These are phyloP conservation scores for Ochotona princeps DNA, from an alignment of 2,113 vertebrate species.

Conservation along the genomic window DNA sequence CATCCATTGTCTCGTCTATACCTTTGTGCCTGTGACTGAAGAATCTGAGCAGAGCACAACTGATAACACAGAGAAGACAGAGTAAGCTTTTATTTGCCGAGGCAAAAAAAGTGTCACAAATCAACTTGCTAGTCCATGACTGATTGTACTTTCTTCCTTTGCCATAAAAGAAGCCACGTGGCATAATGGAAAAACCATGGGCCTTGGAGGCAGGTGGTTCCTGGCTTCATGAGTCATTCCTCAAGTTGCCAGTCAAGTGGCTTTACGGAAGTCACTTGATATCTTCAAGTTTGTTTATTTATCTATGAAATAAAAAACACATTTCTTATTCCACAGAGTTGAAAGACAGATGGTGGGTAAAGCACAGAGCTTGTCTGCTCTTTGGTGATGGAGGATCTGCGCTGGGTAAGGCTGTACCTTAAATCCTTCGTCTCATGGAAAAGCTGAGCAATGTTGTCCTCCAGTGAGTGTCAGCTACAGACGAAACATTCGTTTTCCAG, in stretches of 20 bases:
- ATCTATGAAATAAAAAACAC: neutral
- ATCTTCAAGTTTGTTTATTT: neutral
- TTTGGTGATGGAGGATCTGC: neutral
- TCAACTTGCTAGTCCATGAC: neutral
- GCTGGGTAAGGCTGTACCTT: neutral
- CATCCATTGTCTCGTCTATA: neutral
- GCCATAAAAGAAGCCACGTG: neutral
- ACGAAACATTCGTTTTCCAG: neutral
- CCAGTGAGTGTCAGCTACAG: neutral
- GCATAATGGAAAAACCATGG: neutral
- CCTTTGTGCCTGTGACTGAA: neutral
- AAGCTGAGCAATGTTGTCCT: neutral
- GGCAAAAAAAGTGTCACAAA: conserved; percentile 17
- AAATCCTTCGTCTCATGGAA: neutral
- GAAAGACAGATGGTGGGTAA: neutral
- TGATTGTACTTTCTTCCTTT: neutral
- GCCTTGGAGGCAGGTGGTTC: neutral
- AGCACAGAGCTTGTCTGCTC: neutral
- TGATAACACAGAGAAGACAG: neutral
- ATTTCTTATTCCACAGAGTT: neutral
- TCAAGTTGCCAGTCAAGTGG: neutral
- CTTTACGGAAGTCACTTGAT: neutral
- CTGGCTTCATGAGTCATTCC: neutral
- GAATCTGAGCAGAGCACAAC: neutral
- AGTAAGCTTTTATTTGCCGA: conserved; percentile 21